Percentiles rank a stretch among this genome's conserved stretches.
Conservation (phyloP, 2,797 vertebrate genomes). For the Notolabrus celidotus region DNA sequence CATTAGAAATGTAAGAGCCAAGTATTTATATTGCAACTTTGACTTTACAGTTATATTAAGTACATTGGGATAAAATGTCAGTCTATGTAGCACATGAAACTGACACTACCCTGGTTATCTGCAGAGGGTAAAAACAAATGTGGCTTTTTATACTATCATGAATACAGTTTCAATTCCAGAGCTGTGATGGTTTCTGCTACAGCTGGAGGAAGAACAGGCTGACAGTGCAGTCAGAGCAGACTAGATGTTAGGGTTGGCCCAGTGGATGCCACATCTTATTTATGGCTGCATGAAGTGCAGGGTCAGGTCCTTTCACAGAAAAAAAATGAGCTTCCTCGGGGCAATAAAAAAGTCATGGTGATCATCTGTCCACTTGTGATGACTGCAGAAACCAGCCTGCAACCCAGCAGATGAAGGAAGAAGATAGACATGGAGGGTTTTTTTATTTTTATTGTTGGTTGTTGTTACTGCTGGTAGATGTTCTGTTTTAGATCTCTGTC, state of each 20-base stretch:
- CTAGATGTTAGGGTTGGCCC: slow-evolving; percentile 59
- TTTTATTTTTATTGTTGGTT: slow-evolving; percentile 23
- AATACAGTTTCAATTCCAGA: slow-evolving; percentile 24
- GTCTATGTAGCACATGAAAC: no score
- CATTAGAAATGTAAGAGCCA: not conserved
- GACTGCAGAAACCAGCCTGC: slow-evolving; percentile 56
- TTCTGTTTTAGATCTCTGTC: slow-evolving; percentile 1
- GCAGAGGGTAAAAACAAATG: not conserved
- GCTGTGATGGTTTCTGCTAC: slow-evolving; percentile 28
- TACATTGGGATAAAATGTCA: not conserved
- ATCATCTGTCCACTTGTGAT: slow-evolving; percentile 60
- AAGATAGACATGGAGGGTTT: slow-evolving; percentile 20
- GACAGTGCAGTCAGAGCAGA: slow-evolving; percentile 60
- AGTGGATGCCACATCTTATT: slow-evolving; percentile 78
- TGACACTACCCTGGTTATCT: no score
- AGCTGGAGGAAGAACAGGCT: slow-evolving; percentile 51
- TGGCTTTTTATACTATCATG: slow-evolving; percentile 21
- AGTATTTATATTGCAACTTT: not conserved
- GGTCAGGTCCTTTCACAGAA: slow-evolving; percentile 78
- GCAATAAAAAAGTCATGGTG: slow-evolving; percentile 73
- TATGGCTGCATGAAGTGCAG: slow-evolving; percentile 80
- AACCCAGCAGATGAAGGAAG: slow-evolving; percentile 45
- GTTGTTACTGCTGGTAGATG: not conserved
- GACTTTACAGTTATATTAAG: slow-evolving; percentile 8
- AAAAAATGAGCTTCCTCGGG: slow-evolving; percentile 72